A percentile compares a stretch with the other conserved stretches of the same genome.
These are phyloP conservation scores for Tipula lateralis DNA, from an alignment of 2,888 invertebrate genomes.

Conservation along the genomic window DNA sequence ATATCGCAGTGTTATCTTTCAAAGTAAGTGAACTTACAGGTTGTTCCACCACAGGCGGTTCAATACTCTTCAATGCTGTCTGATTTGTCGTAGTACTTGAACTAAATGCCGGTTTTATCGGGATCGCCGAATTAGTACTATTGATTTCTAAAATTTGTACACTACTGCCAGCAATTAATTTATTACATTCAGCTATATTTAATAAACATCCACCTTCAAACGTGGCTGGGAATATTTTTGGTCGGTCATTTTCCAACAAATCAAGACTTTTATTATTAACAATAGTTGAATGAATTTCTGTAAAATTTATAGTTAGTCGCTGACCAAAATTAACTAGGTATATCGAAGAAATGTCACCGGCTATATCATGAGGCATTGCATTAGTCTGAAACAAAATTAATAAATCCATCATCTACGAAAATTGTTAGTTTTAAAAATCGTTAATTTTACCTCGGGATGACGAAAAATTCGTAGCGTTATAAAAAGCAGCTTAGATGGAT, in stretches of 20 bases:
- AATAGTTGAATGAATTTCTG: not conserved
- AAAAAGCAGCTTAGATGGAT: slow-evolving; percentile 42
- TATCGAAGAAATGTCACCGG: not conserved
- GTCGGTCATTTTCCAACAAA: not conserved
- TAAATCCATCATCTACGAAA: not conserved
- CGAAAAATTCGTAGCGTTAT: not conserved
- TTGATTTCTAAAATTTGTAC: not conserved
- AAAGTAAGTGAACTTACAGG: not conserved
- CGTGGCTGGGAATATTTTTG: not conserved
- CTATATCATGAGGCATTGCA: not conserved
- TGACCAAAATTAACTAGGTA: slow-evolving; percentile 20
- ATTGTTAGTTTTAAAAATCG: not conserved
- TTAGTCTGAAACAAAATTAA: not conserved
- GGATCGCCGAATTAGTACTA: not conserved
- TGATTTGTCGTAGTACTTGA: not conserved
- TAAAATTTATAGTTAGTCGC: not conserved
- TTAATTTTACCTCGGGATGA: not conserved
- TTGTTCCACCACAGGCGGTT: not conserved
- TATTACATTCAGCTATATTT: slow-evolving; percentile 12
- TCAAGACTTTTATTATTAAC: not conserved
- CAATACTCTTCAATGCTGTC: not conserved
- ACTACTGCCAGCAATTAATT: not conserved
- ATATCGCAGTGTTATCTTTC: not conserved
- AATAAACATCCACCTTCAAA: not conserved
- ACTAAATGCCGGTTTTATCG: not conserved